These are phyloP conservation scores for Electrona antarctica DNA, from an alignment of 2,113 vertebrate species.

Conservation along the genomic window DNA sequence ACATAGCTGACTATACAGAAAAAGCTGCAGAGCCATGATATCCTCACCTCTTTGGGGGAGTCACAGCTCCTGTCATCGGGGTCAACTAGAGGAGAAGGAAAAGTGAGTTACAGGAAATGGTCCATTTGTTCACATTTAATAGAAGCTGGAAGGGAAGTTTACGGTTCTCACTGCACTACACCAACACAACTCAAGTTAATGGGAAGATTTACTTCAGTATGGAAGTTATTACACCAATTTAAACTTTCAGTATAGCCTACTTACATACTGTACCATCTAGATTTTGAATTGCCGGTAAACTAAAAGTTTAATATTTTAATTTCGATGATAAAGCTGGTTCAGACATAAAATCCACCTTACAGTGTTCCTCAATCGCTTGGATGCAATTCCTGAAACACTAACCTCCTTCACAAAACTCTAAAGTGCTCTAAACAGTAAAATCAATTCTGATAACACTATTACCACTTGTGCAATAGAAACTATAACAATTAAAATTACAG, in stretches of 20 bases:
- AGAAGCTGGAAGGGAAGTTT: conserved; percentile 37
- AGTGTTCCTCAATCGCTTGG: too few relatives aligned
- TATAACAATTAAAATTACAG: too few relatives aligned
- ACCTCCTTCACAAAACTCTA: too few relatives aligned
- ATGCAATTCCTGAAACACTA: too few relatives aligned
- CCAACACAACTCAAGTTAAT: conserved; percentile 36
- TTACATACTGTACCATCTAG: too few relatives aligned
- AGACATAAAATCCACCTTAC: not conserved
- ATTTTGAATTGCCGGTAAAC: too few relatives aligned
- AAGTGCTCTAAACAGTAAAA: too few relatives aligned
- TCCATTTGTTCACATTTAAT: conserved; percentile 59
- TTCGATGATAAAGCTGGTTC: not conserved
- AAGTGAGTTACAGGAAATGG: conserved; percentile 53
- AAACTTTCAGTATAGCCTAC: not conserved
- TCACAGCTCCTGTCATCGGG: conserved; percentile 89
- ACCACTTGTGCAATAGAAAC: too few relatives aligned
- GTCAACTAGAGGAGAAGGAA: conserved; percentile 76
- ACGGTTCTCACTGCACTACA: conserved; percentile 51
- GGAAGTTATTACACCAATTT: conserved; percentile 29
- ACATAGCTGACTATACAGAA: not conserved
- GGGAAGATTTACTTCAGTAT: conserved; percentile 29
- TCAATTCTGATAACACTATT: too few relatives aligned
- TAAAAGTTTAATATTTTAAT: too few relatives aligned
- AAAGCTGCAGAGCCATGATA: not conserved
- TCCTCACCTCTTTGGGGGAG: conserved; percentile 88